Percentiles rank a stretch among this genome's conserved stretches.
Evolutionary conservation across 35 echinoderm and acorn worm species (phyloP).

Genomic region (Apostichopus californicus): DNA sequence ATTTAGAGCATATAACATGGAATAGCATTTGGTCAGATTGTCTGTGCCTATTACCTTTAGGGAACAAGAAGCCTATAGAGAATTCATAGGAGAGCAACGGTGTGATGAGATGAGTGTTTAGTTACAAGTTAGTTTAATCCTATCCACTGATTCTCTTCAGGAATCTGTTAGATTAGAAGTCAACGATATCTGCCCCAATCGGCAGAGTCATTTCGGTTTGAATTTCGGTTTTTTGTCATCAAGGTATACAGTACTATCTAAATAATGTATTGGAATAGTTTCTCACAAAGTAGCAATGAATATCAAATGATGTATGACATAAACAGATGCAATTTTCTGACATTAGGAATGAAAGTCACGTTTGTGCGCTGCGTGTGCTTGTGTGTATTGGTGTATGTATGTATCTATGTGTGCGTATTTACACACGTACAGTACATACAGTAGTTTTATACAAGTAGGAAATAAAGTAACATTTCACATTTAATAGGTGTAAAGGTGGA

Average conservation of each 20-base stretch:
- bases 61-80: not conserved
- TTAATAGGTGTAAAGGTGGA: too few species aligned
- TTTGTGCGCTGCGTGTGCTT: too few species aligned
- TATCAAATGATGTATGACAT: too few species aligned
- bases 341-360: too few species aligned
- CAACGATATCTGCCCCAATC: not conserved
- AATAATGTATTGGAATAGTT: too few species aligned
- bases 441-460: too few species aligned
- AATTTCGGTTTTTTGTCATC: not conserved
- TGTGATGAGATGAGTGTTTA: constrained; percentile 6
- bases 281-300: too few species aligned
- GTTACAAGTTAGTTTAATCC: not conserved
- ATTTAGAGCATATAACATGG: not conserved
- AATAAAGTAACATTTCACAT: too few species aligned
- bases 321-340: too few species aligned
- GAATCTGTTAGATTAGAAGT: constrained; percentile 9
- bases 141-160: not conserved
- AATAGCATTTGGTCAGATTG: not conserved
- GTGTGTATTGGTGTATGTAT: not conserved
- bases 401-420: not conserved
- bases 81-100: not conserved
- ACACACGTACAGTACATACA: not conserved
- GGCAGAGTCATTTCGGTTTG: not conserved
- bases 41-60: not conserved
- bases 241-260: not conserved